Percentiles rank a stretch among this genome's conserved stretches.
phyloP scores from a whole-genome alignment of 2,888 invertebrate genomes.

The Lasiommata megera region DNA sequence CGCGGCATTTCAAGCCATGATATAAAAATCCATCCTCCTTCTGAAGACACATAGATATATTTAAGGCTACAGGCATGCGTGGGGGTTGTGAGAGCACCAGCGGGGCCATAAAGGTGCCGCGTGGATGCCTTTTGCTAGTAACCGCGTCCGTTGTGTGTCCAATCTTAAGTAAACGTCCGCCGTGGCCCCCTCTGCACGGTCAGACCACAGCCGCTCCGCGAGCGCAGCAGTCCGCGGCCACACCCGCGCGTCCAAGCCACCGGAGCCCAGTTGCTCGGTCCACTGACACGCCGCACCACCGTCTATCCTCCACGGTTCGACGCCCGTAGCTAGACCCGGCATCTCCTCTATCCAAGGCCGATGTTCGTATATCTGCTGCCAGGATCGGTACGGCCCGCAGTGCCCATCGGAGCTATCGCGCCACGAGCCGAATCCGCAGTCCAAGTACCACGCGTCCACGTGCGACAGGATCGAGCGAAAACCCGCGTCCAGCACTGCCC shows the following conservation, averaged over 20 bases:
- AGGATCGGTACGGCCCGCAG: constrained; percentile 92
- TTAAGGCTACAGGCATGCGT: constrained; percentile 82
- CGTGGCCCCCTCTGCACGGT: constrained; percentile 73
- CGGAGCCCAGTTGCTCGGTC: constrained; percentile 90
- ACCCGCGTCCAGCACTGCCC: constrained; percentile 88
- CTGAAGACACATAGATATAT: background rate
- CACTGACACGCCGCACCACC: constrained; percentile 93
- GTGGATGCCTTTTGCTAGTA: constrained; percentile 82
- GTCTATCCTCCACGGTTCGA: constrained; percentile 75
- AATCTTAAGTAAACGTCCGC: constrained; percentile 86
- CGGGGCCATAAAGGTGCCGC: constrained; percentile 89
- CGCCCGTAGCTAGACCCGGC: constrained; percentile 50
- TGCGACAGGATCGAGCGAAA: constrained; percentile 90
- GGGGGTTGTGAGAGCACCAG: constrained; percentile 89
- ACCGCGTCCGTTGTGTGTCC: constrained; percentile 84
- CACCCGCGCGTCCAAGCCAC: constrained; percentile 87
- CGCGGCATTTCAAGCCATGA: background rate
- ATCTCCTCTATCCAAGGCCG: constrained; percentile 85
- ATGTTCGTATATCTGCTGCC: constrained; percentile 93
- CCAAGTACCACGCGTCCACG: constrained; percentile 94
- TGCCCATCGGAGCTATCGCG: constrained; percentile 91
- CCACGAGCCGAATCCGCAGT: constrained; percentile 94
- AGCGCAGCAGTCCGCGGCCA: constrained; percentile 92
- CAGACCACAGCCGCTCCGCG: constrained; percentile 90
- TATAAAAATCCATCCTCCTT: constrained; percentile 2